A percentile compares a stretch with the other conserved stretches of the same genome.
Evolutionary conservation across 1,140 invertebrate species (phyloP).

Genomic region (Drosophila lacteicornis): DNA sequence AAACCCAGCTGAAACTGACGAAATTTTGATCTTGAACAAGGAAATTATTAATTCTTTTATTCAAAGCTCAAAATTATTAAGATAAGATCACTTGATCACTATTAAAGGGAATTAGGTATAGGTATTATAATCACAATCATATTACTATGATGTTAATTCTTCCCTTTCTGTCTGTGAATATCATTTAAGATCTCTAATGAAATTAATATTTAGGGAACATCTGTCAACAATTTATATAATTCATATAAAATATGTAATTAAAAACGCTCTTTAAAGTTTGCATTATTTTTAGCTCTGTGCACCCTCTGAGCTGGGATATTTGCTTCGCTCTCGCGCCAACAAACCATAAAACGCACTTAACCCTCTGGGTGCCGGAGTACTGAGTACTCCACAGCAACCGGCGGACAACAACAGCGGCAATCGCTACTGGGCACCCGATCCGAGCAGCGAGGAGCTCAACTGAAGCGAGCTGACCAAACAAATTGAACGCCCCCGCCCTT

Average conservation of each 20-base stretch:
- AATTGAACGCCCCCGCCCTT: conserved; percentile 49
- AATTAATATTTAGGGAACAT: too few species aligned
- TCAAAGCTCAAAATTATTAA: too few species aligned
- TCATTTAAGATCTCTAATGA: too few species aligned
- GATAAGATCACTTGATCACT: too few species aligned
- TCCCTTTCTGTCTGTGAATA: too few species aligned
- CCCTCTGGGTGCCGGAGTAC: conserved; percentile 25
- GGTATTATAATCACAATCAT: background rate
- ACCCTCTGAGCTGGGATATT: conserved; percentile 5
- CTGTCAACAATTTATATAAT: too few species aligned
- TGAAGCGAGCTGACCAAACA: conserved; percentile 66
- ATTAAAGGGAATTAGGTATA: too few species aligned
- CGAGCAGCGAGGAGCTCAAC: conserved; percentile 1
- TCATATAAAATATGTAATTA: background rate
- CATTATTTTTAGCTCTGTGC: background rate
- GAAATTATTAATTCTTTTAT: background rate
- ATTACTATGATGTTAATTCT: too few species aligned
- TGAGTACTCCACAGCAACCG: conserved; percentile 8
- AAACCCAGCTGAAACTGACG: rapidly evolving
- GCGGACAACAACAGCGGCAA: conserved; percentile 21
- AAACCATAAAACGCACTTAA: conserved; percentile 72
- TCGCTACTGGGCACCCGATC: conserved; percentile 35
- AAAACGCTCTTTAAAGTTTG: background rate
- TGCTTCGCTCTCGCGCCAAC: conserved; percentile 39
- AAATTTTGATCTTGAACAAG: too few species aligned